Evolutionary conservation across 2,888 invertebrate species (phyloP).

Genomic region (Pogonocherus hispidulus): DNA sequence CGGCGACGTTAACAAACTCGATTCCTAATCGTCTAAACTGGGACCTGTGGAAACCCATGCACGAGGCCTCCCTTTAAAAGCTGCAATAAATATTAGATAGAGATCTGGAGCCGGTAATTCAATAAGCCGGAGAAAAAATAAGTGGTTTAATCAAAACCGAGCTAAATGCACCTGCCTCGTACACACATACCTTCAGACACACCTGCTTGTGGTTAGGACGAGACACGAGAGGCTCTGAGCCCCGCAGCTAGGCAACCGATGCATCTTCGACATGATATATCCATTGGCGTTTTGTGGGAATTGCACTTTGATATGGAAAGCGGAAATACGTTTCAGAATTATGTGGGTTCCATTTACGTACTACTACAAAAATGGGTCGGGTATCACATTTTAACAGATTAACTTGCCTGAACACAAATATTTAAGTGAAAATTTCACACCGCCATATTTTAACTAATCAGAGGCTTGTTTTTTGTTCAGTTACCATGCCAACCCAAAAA

Average conservation of each 20-base stretch:
- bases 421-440: too few species aligned
- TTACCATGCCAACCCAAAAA: too few species aligned
- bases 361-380: not conserved
- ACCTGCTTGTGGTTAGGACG: slow-evolving; percentile 27
- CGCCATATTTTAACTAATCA: too few species aligned
- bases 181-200: slow-evolving; percentile 26
- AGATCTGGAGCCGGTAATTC: slow-evolving; percentile 27
- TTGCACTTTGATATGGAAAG: slow-evolving; percentile 2
- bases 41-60: not conserved
- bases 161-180: slow-evolving; percentile 28
- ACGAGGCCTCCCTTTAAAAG: slow-evolving; percentile 21
- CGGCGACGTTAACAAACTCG: slow-evolving; percentile 10
- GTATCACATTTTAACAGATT: not conserved
- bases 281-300: slow-evolving; percentile 21
- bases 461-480: too few species aligned
- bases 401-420: too few species aligned
- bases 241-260: slow-evolving; percentile 17
- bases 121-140: slow-evolving; percentile 28
- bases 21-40: slow-evolving; percentile 12
- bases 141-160: slow-evolving; percentile 27
- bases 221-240: slow-evolving; percentile 3
- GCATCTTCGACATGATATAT: slow-evolving; percentile 21
- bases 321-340: slow-evolving; percentile 11
- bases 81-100: slow-evolving; percentile 34
- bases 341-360: not conserved